phyloP scores from a whole-genome alignment of 1,140 invertebrate genomes.

The Trichonephila clavata region DNA sequence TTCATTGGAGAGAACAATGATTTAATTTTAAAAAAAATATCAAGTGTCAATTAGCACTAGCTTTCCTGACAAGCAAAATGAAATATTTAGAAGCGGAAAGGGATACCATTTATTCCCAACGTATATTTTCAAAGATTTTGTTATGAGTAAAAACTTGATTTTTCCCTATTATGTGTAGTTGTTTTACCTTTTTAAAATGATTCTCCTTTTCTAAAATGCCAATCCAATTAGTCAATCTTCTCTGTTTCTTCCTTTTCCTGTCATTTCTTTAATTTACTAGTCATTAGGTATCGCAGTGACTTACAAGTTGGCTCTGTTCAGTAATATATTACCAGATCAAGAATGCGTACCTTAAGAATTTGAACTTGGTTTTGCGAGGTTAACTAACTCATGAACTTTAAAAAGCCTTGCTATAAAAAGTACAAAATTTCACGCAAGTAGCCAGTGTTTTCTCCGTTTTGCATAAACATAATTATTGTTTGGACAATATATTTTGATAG shows the following conservation, averaged over 20 bases:
- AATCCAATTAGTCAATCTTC: background rate
- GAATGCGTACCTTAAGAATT: background rate
- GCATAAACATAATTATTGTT: too few species aligned
- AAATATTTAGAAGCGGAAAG: slow-evolving; percentile 21
- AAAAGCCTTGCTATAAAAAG: background rate
- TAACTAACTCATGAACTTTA: background rate
- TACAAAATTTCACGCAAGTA: too few species aligned
- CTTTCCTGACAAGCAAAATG: slow-evolving; percentile 16
- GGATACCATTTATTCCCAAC: background rate
- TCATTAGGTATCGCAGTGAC: too few species aligned
- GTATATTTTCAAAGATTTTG: background rate
- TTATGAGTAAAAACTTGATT: background rate
- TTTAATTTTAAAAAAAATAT: background rate
- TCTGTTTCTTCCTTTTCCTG: background rate
- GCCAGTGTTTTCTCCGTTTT: too few species aligned
- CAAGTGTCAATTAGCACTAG: background rate
- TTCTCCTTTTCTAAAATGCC: background rate
- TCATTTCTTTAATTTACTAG: background rate
- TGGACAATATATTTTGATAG: too few species aligned
- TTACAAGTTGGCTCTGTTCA: background rate
- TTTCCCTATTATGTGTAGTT: background rate
- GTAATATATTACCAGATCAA: background rate
- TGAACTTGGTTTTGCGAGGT: background rate
- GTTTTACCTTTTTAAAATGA: background rate
- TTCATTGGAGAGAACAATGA: background rate